A percentile compares a stretch with the other conserved stretches of the same genome.
Conservation (phyloP, 2,113 vertebrate species). For the Lophochroa leadbeateri region DNA sequence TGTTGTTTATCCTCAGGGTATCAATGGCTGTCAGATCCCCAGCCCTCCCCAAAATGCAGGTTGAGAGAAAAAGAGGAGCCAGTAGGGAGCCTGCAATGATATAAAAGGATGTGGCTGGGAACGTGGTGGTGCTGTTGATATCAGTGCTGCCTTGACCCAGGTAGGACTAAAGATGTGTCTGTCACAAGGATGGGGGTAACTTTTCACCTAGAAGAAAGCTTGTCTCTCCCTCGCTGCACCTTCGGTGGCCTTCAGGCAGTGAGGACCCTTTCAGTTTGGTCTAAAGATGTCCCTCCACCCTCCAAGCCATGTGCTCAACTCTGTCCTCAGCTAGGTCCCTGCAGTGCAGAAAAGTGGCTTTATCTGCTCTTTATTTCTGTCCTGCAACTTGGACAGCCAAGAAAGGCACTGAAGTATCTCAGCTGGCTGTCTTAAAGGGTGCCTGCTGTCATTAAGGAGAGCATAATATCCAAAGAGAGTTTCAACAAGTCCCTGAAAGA, state of each 20-base stretch:
- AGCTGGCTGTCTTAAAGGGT: background rate
- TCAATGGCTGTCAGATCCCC: background rate
- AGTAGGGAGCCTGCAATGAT: background rate
- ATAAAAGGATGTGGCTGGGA: background rate
- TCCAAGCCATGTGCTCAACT: background rate
- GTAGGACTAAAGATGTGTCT: background rate
- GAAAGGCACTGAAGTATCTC: background rate
- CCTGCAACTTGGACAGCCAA: background rate
- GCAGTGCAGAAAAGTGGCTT: background rate
- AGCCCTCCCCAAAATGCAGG: background rate
- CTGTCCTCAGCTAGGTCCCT: background rate
- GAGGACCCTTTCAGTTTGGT: background rate
- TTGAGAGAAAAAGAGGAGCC: background rate
- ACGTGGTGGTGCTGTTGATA: background rate
- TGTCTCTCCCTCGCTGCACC: background rate
- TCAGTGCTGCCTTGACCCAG: accelerated
- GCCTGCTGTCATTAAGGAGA: background rate
- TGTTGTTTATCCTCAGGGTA: accelerated
- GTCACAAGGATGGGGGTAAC: accelerated
- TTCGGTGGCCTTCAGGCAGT: background rate
- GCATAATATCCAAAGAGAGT: background rate
- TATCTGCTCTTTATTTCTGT: background rate
- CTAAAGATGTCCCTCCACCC: background rate
- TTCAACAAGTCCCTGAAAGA: background rate
- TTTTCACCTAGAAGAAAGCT: background rate